Evolutionary conservation across 2,113 vertebrate species (phyloP).

Genomic region (Boulengeromyrus knoepffleri): DNA sequence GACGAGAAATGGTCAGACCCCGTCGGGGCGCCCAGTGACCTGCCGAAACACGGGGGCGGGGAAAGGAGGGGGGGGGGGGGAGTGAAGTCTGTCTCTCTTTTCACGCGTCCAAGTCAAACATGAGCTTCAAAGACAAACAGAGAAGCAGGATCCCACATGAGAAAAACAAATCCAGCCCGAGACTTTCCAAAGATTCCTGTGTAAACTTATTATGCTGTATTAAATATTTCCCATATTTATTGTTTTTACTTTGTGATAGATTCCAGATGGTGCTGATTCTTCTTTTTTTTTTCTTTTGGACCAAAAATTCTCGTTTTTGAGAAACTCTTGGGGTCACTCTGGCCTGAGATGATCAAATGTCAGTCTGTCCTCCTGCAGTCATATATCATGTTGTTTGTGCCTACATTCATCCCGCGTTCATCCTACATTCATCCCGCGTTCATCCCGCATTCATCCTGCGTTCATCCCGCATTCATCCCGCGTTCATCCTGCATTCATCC

Average conservation of each 20-base stretch:
- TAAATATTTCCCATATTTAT: constrained; percentile 69
- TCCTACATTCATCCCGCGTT: neutral
- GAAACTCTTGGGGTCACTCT: neutral
- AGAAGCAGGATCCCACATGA: constrained; percentile 54
- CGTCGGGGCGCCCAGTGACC: too few relatives aligned
- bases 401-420: neutral
- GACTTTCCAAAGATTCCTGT: constrained; percentile 48
- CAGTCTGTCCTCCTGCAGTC: neutral
- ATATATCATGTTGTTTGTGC: neutral
- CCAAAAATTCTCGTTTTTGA: neutral
- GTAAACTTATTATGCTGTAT: constrained; percentile 67
- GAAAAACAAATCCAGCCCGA: constrained; percentile 52
- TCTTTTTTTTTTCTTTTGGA: constrained; percentile 8
- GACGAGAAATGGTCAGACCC: too few relatives aligned
- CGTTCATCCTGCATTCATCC: too few relatives aligned
- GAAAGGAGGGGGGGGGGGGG: constrained; percentile 32
- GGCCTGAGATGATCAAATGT: neutral
- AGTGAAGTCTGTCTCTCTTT: constrained; percentile 39
- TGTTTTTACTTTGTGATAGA: constrained; percentile 56
- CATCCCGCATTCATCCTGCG: neutral
- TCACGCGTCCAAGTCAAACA: constrained; percentile 59
- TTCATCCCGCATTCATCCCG: neutral
- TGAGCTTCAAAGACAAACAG: constrained; percentile 17
- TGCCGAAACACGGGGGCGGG: too few relatives aligned
- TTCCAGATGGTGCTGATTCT: constrained; percentile 60